Evolutionary conservation across 2,113 vertebrate species (phyloP).

Genomic region (Stegastes partitus): DNA sequence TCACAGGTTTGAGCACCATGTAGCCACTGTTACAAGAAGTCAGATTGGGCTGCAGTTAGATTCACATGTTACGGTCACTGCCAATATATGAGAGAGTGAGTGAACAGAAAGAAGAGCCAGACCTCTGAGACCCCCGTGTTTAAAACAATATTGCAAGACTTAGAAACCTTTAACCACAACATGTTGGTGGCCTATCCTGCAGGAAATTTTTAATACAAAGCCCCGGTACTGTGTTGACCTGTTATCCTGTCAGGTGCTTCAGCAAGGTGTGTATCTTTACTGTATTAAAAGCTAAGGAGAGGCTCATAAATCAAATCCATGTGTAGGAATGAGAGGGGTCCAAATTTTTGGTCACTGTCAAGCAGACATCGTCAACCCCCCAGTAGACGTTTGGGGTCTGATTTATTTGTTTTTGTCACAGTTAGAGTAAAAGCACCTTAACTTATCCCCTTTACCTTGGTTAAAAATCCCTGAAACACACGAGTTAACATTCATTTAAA

Average conservation of each 20-base stretch:
- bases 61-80: background rate
- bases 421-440: too few species aligned
- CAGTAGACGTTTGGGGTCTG: too few species aligned
- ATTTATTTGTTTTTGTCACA: too few species aligned
- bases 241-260: background rate
- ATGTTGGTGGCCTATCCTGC: background rate
- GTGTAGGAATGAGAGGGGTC: background rate
- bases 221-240: background rate
- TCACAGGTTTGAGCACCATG: background rate
- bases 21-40: background rate
- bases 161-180: too few species aligned
- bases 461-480: background rate
- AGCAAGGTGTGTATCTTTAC: background rate
- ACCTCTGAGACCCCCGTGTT: background rate
- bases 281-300: background rate
- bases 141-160: background rate
- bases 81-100: background rate
- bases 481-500: background rate
- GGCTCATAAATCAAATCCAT: background rate
- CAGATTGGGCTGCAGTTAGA: background rate
- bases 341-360: too few species aligned
- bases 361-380: too few species aligned
- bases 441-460: too few species aligned
- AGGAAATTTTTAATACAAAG: background rate
- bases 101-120: background rate